Evolutionary conservation across 2,797 vertebrate species (phyloP).

Genomic region (Sebastes cheni): DNA sequence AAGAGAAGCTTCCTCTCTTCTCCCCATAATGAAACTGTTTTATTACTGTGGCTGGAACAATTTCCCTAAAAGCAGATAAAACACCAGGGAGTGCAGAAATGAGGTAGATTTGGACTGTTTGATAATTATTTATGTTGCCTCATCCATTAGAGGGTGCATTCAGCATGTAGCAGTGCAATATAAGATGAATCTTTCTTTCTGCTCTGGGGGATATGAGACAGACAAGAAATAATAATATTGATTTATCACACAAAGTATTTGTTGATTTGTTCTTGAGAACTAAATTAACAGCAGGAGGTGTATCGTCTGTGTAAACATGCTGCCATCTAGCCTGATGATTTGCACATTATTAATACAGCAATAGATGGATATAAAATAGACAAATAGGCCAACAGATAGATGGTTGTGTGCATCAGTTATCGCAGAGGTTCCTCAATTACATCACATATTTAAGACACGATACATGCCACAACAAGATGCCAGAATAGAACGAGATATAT

Average conservation of each 20-base stretch:
- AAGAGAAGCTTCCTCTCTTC: slow-evolving; percentile 48
- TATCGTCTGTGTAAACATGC: background rate
- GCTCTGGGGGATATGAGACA: background rate
- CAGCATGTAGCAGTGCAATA: background rate
- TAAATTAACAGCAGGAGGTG: background rate
- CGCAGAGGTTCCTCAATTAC: background rate
- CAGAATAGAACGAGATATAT: background rate
- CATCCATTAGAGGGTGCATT: slow-evolving; percentile 1
- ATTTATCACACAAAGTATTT: background rate
- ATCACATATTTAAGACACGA: background rate
- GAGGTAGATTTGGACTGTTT: slow-evolving; percentile 9
- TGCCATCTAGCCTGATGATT: background rate
- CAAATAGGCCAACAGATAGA: background rate
- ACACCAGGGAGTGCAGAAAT: slow-evolving; percentile 20
- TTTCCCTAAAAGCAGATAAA: slow-evolving; percentile 42
- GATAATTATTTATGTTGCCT: slow-evolving; percentile 7
- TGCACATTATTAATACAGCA: background rate
- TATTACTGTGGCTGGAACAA: slow-evolving; percentile 53
- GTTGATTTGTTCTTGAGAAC: slow-evolving; percentile 9
- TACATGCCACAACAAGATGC: background rate
- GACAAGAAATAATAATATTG: background rate
- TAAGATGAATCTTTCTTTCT: background rate
- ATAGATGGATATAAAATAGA: background rate
- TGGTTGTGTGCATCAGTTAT: background rate
- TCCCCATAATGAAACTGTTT: slow-evolving; percentile 47